Percentiles rank a stretch among this genome's conserved stretches.
Evolutionary conservation across 2,797 vertebrate species (phyloP).

Genomic region (Psittacula echo): DNA sequence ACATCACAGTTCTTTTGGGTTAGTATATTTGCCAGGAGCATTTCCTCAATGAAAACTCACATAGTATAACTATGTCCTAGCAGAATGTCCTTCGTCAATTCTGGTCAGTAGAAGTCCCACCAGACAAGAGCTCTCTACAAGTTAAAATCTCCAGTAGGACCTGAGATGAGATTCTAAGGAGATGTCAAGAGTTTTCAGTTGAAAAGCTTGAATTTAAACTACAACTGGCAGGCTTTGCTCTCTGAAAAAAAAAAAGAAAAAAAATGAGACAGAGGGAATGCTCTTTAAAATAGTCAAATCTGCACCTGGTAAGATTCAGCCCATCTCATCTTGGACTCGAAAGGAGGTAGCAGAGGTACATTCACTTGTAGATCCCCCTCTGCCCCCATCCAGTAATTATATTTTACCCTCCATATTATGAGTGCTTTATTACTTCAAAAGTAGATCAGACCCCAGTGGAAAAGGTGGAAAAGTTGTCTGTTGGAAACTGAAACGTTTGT

Average conservation of each 20-base stretch:
- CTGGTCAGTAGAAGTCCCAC: not conserved
- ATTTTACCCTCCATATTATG: not conserved
- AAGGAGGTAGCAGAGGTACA: not conserved
- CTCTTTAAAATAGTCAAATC: not conserved
- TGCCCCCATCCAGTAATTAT: not conserved
- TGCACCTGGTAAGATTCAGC: not conserved
- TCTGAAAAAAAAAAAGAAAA: not conserved
- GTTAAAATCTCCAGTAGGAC: not conserved
- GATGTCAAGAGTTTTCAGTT: not conserved
- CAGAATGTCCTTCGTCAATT: not conserved
- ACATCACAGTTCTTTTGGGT: not conserved
- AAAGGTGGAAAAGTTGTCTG: not conserved
- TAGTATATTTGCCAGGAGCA: not conserved
- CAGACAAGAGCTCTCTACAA: not conserved
- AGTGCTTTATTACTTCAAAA: not conserved
- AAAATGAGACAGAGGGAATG: not conserved
- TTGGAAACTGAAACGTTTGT: not conserved
- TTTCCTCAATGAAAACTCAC: not conserved
- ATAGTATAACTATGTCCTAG: not conserved
- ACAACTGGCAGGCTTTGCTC: not conserved
- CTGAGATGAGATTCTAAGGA: not conserved
- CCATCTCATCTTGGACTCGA: fast-evolving
- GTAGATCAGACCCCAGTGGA: not conserved
- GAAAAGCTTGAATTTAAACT: not conserved
- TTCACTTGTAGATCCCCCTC: not conserved